Evolutionary conservation across 1,140 invertebrate species (phyloP), one percentile per base, ranked within the genome.

Genomic region (Brachionus sp.): DNA sequence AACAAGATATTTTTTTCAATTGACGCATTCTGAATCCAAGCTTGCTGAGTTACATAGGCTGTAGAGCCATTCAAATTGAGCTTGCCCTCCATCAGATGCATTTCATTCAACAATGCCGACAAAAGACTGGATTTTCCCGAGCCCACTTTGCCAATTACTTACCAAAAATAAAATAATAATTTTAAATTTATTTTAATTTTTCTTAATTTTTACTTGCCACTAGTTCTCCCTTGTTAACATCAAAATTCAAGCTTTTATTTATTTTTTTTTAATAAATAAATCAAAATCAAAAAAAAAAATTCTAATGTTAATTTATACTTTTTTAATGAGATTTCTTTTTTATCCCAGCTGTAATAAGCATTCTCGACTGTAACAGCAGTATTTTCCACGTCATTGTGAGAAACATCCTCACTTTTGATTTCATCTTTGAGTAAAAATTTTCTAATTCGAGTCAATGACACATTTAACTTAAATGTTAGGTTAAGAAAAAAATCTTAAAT

Each of bases 111-210:
- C 64, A 95, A 90, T 2, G 95, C 94, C n/a, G 93, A 93, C 39
- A 96, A 89, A 2, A 97, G 89, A 35, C 95, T 95, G 85, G 93
- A 95, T 90, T 97, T 97, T 42, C 95, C 95, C 42, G 93, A 92
- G 80, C 95, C 95, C 1, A 97, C 95, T 68, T 92, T 91, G 39
- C 95, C 95, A 42, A 96, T 94, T 57, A 96, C 66, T 70, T 23
- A 19, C 4, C 0, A 39, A 39, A 70, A 16, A 9, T n/a, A n/a
- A 12, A 35, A 33, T 68, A 29, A 64, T 12, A 33, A 66, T 5
- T 35, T 66, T 23, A n/a, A n/a, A n/a, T n/a, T n/a, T n/a, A n/a
- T n/a, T 39, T 39, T 12, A 68, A 68, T 16, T 5, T 70, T 35
- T 70, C 37, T 16, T 37, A 37, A n/a, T n/a, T n/a, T 70, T 70